Conservation (phyloP, 2,113 vertebrate species). For the Callorhinus ursinus region DNA sequence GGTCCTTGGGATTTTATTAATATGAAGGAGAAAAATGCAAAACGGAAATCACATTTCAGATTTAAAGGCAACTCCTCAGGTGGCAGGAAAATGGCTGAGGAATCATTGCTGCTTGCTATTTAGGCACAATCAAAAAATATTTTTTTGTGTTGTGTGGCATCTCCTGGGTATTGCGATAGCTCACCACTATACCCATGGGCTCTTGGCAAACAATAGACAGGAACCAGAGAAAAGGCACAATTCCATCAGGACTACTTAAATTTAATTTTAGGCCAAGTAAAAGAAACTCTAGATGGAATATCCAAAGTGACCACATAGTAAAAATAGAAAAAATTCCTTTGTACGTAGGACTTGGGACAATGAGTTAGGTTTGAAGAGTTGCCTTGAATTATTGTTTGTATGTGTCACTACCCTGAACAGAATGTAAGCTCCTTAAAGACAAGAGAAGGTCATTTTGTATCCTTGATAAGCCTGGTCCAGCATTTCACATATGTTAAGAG, state of each 20-base stretch:
- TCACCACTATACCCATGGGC: slow-evolving; percentile 43
- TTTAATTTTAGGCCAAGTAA: slow-evolving; percentile 71
- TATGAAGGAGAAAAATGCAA: slow-evolving; percentile 37
- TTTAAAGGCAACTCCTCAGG: slow-evolving; percentile 29
- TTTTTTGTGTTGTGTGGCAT: slow-evolving; percentile 35
- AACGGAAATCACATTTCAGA: slow-evolving; percentile 54
- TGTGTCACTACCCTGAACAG: background rate
- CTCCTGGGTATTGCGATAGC: slow-evolving; percentile 49
- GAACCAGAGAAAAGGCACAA: slow-evolving; percentile 66
- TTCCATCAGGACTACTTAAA: slow-evolving; percentile 47
- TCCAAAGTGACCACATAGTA: slow-evolving; percentile 3
- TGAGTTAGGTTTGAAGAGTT: background rate
- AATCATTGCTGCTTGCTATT: slow-evolving; percentile 61
- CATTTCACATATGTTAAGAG: background rate
- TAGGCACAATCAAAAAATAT: slow-evolving; percentile 49
- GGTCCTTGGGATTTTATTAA: slow-evolving; percentile 70
- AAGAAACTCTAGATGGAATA: slow-evolving; percentile 61
- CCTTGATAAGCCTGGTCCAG: background rate
- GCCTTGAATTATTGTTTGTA: background rate
- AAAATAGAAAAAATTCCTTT: slow-evolving; percentile 55
- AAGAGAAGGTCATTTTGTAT: background rate
- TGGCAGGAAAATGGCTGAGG: slow-evolving; percentile 37
- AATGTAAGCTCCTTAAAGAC: background rate
- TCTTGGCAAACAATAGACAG: slow-evolving; percentile 56
- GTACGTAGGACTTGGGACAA: background rate